phyloP scores from a whole-genome alignment of 2,888 invertebrate genomes.

The Arrhopalites spinosus region DNA sequence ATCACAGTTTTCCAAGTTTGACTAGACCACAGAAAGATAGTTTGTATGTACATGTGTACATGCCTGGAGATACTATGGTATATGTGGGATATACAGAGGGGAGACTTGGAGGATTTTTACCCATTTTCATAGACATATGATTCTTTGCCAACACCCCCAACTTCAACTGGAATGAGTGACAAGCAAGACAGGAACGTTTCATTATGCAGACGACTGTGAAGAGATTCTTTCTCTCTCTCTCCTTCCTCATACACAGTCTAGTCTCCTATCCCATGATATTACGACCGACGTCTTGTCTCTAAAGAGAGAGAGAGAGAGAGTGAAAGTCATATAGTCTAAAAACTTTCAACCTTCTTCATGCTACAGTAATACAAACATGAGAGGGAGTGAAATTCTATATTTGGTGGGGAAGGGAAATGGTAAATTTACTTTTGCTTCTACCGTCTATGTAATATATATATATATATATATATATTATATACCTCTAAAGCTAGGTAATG shows the following conservation, averaged over 20 bases:
- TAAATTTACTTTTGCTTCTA: conserved; percentile 14
- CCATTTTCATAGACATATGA: conserved; percentile 27
- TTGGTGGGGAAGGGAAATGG: background rate
- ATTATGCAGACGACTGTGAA: conserved; percentile 23
- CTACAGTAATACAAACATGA: background rate
- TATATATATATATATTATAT: background rate
- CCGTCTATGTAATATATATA: no score
- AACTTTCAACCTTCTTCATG: no score
- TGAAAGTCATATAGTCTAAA: background rate
- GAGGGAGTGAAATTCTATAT: background rate
- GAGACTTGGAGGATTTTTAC: background rate
- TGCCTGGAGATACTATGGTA: no score
- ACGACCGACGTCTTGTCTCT: background rate
- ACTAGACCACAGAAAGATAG: background rate
- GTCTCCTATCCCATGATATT: background rate
- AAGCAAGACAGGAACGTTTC: conserved; percentile 30
- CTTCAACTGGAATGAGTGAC: conserved; percentile 22
- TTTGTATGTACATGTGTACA: background rate
- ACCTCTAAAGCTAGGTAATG: conserved; percentile 12
- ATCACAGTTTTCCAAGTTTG: conserved; percentile 11
- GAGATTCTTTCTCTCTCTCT: conserved; percentile 9
- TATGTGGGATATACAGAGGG: background rate
- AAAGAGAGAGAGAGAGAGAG: background rate
- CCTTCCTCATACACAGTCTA: background rate
- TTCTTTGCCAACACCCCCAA: background rate